Evolutionary conservation across 2,888 invertebrate species (phyloP), one percentile per base, ranked within the genome.

Genomic region (Mamestra brassicae): DNA sequence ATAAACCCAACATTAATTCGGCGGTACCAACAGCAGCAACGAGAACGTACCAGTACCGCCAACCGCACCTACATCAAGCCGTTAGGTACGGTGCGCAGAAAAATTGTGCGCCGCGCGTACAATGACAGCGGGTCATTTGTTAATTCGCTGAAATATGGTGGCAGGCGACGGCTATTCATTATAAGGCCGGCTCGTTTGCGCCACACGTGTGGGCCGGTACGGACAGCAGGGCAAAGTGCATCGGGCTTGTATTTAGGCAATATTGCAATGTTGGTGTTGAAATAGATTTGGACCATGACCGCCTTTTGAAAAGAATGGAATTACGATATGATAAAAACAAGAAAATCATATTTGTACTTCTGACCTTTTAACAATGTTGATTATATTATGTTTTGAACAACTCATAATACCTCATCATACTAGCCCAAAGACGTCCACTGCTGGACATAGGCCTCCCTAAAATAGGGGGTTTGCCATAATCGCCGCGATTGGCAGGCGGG

Each of bases 121-220:
- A 90, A 89, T 93, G 96, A 96, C 96, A 94, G 94, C 88, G 85
- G 93, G 94, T 95, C 95, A 95, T 96, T 96, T 96, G 96, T 96
- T 96, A 96, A 96, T 96, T 94, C 95, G 91, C 93, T 96, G 96
- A 96, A 95, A 96, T 96, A 96, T 96, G 94, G 95, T 90, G 93
- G 92, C 92, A 92, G 93, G 94, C 94, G 95, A 94, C 95, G 95
- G 95, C 95, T 90, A 95, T 96, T 95, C 95, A 95, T 96, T 96
- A 96, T 94, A 94, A 93, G 95, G 95, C 94, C 92, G 90, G 94
- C 95, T 95, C 95, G 95, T 94, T 95, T 94, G 94, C 91, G 94
- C 94, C 95, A 93, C 95, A 95, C 95, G 96, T 96, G 96, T 93
- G 91, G 85, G 91, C 82, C 61, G 70, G 93, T 91, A 95, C 85